A percentile compares a stretch with the other conserved stretches of the same genome.
phyloP scores from a whole-genome alignment of 2,797 vertebrate genomes.

The Sebastes steindachneri region DNA sequence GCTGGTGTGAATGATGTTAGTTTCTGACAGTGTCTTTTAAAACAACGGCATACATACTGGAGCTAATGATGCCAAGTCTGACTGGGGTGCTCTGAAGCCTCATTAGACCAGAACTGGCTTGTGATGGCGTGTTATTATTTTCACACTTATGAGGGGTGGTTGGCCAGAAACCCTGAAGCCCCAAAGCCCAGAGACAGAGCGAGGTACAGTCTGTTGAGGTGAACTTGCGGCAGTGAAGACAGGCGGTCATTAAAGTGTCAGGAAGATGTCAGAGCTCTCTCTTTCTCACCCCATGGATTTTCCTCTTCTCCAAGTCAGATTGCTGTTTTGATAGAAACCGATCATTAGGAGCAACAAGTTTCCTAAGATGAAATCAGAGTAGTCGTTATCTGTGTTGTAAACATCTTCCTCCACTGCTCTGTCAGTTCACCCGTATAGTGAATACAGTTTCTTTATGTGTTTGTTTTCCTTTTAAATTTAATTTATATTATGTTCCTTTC shows the following conservation, averaged over 20 bases:
- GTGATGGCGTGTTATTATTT: constrained; percentile 24
- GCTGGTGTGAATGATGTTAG: constrained; percentile 27
- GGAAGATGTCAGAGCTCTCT: constrained; percentile 24
- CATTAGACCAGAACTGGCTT: constrained; percentile 7
- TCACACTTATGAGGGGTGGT: constrained; percentile 31
- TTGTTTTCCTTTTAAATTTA: constrained; percentile 38
- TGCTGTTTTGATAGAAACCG: constrained; percentile 25
- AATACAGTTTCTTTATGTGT: constrained; percentile 8
- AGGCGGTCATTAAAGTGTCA: constrained; percentile 44
- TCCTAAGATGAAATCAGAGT: constrained; percentile 20
- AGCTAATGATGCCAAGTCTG: constrained; percentile 27
- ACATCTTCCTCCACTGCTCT: constrained; percentile 18
- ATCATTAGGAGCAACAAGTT: constrained; percentile 9
- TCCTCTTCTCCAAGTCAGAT: constrained; percentile 19
- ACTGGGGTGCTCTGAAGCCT: constrained; percentile 9
- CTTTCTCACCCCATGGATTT: constrained; percentile 2
- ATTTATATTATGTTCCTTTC: constrained; percentile 5
- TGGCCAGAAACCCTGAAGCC: constrained; percentile 27
- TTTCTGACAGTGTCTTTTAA: constrained; percentile 13
- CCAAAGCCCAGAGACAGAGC: constrained; percentile 5
- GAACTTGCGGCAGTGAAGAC: constrained; percentile 31
- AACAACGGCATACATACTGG: background rate
- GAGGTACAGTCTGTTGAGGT: constrained; percentile 16
- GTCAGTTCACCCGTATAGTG: background rate
- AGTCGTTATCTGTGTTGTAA: constrained; percentile 30